Evolutionary conservation across 2,888 invertebrate species (phyloP), one percentile per base, ranked within the genome.

Genomic region (Parnassius apollo): DNA sequence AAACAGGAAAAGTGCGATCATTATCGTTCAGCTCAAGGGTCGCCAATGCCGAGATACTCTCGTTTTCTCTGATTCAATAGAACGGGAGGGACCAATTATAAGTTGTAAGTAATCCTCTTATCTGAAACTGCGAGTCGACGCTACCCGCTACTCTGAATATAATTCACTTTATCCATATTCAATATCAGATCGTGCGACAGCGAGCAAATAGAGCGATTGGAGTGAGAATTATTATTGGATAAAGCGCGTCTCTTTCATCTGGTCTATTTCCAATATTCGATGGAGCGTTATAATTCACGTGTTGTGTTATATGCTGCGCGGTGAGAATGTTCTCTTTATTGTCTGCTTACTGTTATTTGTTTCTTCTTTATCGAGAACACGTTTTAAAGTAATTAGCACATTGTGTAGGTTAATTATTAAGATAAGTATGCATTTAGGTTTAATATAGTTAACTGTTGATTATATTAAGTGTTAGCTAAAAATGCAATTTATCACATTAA

Each of bases 111-210:
- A 90, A 91, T 89, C 89, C 88, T 85, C 88, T 89, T 72, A 73
- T 71, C 70, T 66, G 66, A 66, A 66, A 67, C 67, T 68, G 70
- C 67, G 68, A 69, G 67, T 69, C 82, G 84, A 78, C 85, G 84
- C 78, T 83, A 77, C 77, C 79, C 82, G 82, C 82, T 83, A 84
- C 84, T 85, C 85, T 75, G 83, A 82, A 84, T 84, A 88, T 88
- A 89, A 89, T 87, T 89, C 88, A 88, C 86, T 88, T 89, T 89
- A 88, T 88, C 87, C 86, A 88, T 88, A 90, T 90, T 91, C 88
- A 89, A 90, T 90, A 90, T 90, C 90, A 87, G 86, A 88, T 88
- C 86, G 86, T 79, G 82, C 86, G 85, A 86, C 85, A 83, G 78
- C 81, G 85, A 81, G 84, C 88, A 91, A 91, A 90, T 89, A 89